Percentiles rank a stretch among this genome's conserved stretches.
Evolutionary conservation across 2,113 vertebrate species (phyloP).

Genomic region (Oreotrochilus melanogaster): DNA sequence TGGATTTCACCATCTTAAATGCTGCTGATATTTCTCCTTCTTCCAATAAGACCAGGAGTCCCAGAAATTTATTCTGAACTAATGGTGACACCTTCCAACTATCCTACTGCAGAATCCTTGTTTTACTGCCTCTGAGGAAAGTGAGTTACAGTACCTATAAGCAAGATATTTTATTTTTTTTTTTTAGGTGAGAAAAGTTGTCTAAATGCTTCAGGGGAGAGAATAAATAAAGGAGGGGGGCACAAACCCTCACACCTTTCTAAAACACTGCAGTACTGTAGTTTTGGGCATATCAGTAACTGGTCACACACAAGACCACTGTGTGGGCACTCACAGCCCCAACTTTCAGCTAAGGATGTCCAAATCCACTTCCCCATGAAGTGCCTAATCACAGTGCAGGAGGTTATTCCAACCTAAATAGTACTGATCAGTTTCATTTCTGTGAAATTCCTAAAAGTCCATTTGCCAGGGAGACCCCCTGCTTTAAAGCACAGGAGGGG

Average conservation of each 20-base stretch:
- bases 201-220: not conserved
- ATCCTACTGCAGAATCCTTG: not conserved
- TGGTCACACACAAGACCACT: not conserved
- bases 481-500: not conserved
- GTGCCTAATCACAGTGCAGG: not conserved
- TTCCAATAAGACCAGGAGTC: not conserved
- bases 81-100: not conserved
- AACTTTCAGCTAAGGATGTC: not conserved
- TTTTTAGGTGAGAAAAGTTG: not conserved
- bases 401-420: not conserved
- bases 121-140: not conserved
- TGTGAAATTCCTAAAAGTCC: not conserved
- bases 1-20: not conserved
- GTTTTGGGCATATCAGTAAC: accelerated
- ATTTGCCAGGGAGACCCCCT: not conserved
- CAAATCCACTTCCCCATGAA: not conserved
- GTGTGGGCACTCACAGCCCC: not conserved
- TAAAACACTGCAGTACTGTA: not conserved
- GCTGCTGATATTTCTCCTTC: not conserved
- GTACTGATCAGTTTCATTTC: not conserved
- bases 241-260: accelerated
- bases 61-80: not conserved
- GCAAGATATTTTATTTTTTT: not conserved
- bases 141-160: not conserved
- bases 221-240: not conserved